phyloP scores from a whole-genome alignment of 2,888 invertebrate genomes.

The Dryobotodes eremita region DNA sequence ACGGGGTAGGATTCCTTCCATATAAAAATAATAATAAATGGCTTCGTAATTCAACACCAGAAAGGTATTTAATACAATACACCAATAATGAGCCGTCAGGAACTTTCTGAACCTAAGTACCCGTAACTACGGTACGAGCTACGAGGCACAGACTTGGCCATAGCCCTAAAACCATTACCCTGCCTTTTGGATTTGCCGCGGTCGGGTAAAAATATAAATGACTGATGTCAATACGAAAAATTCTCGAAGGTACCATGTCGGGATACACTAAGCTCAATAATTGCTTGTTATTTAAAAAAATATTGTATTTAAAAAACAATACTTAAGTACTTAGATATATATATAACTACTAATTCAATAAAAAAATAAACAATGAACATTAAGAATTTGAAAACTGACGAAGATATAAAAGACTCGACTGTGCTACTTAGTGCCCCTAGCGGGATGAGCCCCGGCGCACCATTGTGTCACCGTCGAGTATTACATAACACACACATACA shows the following conservation, averaged over 20 bases:
- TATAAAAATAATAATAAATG: constrained; percentile 8
- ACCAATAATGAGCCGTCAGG: background rate
- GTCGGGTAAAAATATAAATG: background rate
- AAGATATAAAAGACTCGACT: constrained; percentile 14
- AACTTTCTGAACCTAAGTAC: background rate
- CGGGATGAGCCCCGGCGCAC: constrained; percentile 65
- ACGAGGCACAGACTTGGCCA: background rate
- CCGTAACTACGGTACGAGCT: no score
- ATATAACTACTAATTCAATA: constrained; percentile 6
- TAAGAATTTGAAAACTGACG: constrained; percentile 5
- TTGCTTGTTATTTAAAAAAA: constrained; percentile 1
- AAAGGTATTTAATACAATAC: background rate
- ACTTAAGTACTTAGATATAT: background rate
- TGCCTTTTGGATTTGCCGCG: background rate
- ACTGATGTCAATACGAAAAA: constrained; percentile 30
- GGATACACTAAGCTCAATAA: constrained; percentile 44
- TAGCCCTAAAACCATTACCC: background rate
- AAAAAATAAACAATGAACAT: background rate
- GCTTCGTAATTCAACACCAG: background rate
- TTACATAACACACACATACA: background rate
- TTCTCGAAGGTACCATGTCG: constrained; percentile 47
- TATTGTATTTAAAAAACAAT: constrained; percentile 3
- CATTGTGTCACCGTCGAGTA: constrained; percentile 80
- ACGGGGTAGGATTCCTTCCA: constrained; percentile 7
- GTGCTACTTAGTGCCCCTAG: constrained; percentile 61